These are phyloP conservation scores for Dicentrarchus labrax DNA, from an alignment of 2,113 vertebrate genomes.

Conservation along the genomic window DNA sequence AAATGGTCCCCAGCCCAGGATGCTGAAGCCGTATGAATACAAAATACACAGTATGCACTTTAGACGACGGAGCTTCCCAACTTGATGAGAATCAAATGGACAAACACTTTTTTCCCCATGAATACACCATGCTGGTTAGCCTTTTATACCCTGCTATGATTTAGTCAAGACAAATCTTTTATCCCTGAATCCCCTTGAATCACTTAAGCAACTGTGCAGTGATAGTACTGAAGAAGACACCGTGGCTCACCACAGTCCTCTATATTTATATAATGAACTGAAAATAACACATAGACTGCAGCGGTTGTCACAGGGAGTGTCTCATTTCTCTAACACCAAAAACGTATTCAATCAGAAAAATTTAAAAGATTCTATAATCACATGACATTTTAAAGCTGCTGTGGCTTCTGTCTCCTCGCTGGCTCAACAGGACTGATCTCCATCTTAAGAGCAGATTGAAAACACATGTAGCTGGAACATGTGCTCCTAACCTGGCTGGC, in stretches of 20 bases:
- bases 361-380: not conserved
- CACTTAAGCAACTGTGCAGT: no score
- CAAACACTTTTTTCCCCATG: not conserved
- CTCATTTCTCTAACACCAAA: not conserved
- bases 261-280: not conserved
- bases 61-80: not conserved
- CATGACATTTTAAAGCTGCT: not conserved
- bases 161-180: not conserved
- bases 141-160: not conserved
- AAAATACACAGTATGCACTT: not conserved
- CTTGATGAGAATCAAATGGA: conserved; percentile 5
- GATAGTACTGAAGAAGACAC: no score
- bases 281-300: not conserved
- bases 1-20: not conserved
- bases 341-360: not conserved
- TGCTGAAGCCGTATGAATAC: not conserved
- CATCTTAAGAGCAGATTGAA: not conserved
- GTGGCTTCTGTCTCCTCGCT: no score
- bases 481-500: not conserved
- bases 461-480: not conserved
- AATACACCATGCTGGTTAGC: not conserved
- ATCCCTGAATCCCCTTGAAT: not conserved
- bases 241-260: no score
- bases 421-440: no score
- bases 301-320: no score